phyloP scores from a whole-genome alignment of 2,113 vertebrate species.

The Trogon surrucura region DNA sequence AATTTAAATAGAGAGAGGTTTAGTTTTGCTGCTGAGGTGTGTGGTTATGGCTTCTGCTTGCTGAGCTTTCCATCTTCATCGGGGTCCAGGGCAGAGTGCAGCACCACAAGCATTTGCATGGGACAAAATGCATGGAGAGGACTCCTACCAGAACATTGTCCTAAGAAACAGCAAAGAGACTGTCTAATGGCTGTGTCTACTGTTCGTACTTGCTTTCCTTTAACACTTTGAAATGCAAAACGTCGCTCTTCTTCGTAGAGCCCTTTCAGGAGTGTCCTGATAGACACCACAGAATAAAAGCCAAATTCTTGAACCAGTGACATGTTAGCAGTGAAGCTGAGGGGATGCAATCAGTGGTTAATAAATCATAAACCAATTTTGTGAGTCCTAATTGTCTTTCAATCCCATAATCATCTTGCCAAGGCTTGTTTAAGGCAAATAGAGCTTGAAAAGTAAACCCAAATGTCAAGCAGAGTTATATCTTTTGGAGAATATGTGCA shows the following conservation, averaged over 20 bases:
- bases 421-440: not conserved
- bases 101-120: not conserved
- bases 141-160: not conserved
- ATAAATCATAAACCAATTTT: not conserved
- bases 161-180: not conserved
- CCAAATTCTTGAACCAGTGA: not conserved
- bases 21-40: not conserved
- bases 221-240: not conserved
- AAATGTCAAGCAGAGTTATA: not conserved
- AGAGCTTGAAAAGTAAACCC: not conserved
- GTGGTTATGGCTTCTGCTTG: not conserved
- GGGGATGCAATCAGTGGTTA: not conserved
- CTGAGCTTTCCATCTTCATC: not conserved
- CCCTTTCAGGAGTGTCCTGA: not conserved
- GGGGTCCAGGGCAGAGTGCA: not conserved
- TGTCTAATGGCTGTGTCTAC: not conserved
- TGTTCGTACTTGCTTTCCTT: not conserved
- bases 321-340: not conserved
- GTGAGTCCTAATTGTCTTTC: not conserved
- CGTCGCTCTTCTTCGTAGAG: not conserved
- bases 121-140: not conserved
- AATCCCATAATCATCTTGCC: not conserved
- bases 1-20: not conserved
- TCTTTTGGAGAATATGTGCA: fast-evolving
- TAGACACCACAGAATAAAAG: not conserved